Base-by-base conservation (phyloP, 2,888 invertebrate species). In the Uropetala carovei region DNA sequence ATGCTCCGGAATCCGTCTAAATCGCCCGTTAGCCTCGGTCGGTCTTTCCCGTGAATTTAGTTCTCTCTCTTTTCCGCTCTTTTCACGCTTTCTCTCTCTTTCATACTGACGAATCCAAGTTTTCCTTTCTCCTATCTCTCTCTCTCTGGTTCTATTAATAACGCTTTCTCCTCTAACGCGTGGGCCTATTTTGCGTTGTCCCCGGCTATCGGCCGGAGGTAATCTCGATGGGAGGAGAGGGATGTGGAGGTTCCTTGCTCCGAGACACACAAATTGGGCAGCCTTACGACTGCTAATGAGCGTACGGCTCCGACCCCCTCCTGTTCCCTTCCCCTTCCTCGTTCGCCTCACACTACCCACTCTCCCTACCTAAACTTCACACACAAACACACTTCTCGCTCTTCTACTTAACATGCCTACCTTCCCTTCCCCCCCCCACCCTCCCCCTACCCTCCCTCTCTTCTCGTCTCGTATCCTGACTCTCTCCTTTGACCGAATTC, bases 241-340 rank as follows among this genome's bases (percentile, higher is more conserved):
- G 43, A 43, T 1, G 43, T 1, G 5, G 43, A 5, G 43, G n/a
- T n/a, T n/a, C n/a, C n/a, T 43, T 43, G 43, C 43, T 43, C 43
- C 43, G 43, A 5, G 75, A 27, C 75, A 75, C 22, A 75, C 75
- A 75, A 75, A 75, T 75, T 75, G 75, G 75, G 75, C 22, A 75
- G 22, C 75, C 75, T 75, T 75, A 27, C 75, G 10, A 75, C 75
- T 75, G 75, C 75, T 75, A 75, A 75, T 75, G 68, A 22, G 22
- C n/a, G 68, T 16, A 22, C 22, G 75, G 27, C 75, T 13, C 27
- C 13, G 22, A 27, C 75, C 18, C 22, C 27, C 75, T 27, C 27
- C 13, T 75, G 0, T 22, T 5, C 22, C 68, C 68, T 68, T 68
- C 11, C 64, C 14, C 22, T 10, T 22, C n/a, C n/a, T 68, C 22